phyloP scores from a whole-genome alignment of 2,797 vertebrate genomes.

The Poecilia wingei region DNA sequence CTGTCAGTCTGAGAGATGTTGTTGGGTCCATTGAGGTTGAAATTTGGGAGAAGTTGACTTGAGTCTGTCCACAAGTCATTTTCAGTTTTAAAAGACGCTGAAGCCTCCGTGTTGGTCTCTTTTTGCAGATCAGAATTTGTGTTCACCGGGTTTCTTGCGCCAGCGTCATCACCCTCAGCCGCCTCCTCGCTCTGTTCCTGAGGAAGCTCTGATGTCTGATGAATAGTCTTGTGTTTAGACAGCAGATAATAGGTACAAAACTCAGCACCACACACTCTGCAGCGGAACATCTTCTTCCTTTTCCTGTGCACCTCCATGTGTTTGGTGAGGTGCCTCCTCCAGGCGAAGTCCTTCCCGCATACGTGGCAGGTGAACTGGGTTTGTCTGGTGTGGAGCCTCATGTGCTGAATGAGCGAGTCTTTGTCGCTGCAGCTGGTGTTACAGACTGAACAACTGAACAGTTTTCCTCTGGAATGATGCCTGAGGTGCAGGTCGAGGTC shows the following conservation, averaged over 20 bases:
- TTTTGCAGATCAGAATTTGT: neutral
- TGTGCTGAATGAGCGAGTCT: conserved; percentile 46
- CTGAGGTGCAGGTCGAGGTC: conserved; percentile 17
- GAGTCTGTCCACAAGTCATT: conserved; percentile 29
- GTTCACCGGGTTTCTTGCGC: conserved; percentile 1
- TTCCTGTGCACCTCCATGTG: conserved; percentile 39
- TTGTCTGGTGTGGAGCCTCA: conserved; percentile 44
- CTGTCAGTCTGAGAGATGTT: neutral
- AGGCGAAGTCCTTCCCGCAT: conserved; percentile 46
- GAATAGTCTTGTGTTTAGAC: conserved; percentile 24
- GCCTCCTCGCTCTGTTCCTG: neutral
- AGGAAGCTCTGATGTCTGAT: conserved; percentile 12
- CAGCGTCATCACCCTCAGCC: conserved; percentile 11
- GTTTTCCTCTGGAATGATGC: conserved; percentile 6
- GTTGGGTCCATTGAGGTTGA: neutral
- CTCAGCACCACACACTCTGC: conserved; percentile 14
- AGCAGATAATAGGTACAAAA: conserved; percentile 24
- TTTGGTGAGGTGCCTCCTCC: conserved; percentile 39
- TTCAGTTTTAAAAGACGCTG: neutral
- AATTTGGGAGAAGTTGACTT: neutral
- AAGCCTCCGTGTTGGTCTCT: neutral
- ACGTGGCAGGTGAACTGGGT: conserved; percentile 40
- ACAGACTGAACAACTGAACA: conserved; percentile 42
- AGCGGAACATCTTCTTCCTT: conserved; percentile 11
- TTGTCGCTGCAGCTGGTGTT: conserved; percentile 19